Base-by-base conservation (phyloP, 1,140 invertebrate species). In the Drosophila ohnishii region DNA sequence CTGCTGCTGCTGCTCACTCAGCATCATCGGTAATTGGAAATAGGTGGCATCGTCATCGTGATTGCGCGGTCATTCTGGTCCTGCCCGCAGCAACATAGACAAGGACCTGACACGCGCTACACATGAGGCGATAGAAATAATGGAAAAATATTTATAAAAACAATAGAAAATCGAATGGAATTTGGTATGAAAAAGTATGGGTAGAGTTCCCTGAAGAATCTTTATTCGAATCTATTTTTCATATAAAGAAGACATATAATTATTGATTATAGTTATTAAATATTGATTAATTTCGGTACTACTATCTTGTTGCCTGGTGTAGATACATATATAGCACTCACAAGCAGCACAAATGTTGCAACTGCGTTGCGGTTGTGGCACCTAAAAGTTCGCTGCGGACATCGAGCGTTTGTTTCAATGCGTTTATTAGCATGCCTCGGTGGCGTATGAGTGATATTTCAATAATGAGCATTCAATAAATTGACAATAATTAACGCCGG, bases 11-110 rank as follows among this genome's bases (percentile, higher is more conserved):
- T 72, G 69, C 69, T 59, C 69, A 56, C 64, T 69, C 82, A 65
- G 47, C 63, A 81, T 88, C 79, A 83, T 59, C 84, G 76, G 83
- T 87, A 87, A 87, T 87, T 87, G 83, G 83, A 87, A 87, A 88
- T 88, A 88, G 83, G 83, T 87, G 79, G 75, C 79, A 62, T 63
- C 66, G 75, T 70, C 58, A 63, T 79, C 77, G 78, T 76, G 83
- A 86, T 87, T 82, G 75, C 71, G 83, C 53, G 83, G 83, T 79
- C 80, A 55, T 32, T 11, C 42, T 45, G 64, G 55, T 37, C 25
- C 42, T 48, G 56, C 67, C 66, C 69, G 50, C 57, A 76, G 42
- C 50, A 39, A 34, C 72, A 75, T 57, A 62, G 51, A 57, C 72
- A 74, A 32, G 61, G 40, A 45, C 72, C 22, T 51, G 71, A 35